phyloP scores from a whole-genome alignment of 2,797 vertebrate species.

The Hylomyscus alleni region DNA sequence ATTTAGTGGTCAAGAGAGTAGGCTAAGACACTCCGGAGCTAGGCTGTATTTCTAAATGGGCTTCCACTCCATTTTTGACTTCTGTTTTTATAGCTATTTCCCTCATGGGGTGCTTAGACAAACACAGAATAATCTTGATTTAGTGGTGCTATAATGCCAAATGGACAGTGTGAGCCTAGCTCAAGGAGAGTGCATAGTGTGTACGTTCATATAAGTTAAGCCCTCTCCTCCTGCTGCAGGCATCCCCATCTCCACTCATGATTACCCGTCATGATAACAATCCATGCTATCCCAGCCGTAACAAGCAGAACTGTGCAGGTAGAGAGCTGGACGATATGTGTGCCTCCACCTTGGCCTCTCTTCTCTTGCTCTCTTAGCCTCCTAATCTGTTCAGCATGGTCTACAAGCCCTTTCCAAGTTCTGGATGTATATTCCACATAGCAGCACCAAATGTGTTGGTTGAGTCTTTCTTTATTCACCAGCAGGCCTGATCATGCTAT shows the following conservation, averaged over 20 bases:
- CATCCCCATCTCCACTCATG: not conserved
- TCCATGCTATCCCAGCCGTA: no score
- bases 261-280: not conserved
- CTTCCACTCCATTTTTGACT: conserved; percentile 20
- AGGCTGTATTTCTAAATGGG: not conserved
- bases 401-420: not conserved
- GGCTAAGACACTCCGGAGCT: not conserved
- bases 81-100: conserved; percentile 44
- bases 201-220: not conserved
- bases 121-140: conserved; percentile 10
- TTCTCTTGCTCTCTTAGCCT: not conserved
- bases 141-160: not conserved
- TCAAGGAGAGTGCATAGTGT: not conserved
- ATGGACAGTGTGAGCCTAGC: not conserved
- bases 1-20: not conserved
- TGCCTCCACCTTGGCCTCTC: not conserved
- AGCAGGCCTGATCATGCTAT: not conserved
- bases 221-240: not conserved
- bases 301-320: not conserved
- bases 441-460: not conserved
- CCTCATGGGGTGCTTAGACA: not conserved
- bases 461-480: not conserved
- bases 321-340: not conserved
- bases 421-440: not conserved
- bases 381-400: not conserved